A percentile compares a stretch with the other conserved stretches of the same genome.
These are phyloP conservation scores for Alaudala cheleensis DNA, from an alignment of 2,113 vertebrate species.

Conservation along the genomic window DNA sequence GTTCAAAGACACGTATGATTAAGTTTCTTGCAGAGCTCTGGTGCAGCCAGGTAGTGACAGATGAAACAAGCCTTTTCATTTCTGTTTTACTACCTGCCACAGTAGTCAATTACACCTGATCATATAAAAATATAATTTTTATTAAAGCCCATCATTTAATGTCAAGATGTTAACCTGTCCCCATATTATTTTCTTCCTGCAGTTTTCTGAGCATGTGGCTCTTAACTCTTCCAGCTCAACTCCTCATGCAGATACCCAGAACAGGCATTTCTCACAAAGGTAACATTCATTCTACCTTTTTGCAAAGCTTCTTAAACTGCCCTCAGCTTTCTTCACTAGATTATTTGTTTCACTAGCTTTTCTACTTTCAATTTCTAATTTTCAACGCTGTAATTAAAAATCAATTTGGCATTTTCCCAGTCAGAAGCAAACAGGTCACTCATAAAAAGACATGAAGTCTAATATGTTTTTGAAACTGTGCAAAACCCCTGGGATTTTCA, in stretches of 20 bases:
- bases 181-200: conserved; percentile 41
- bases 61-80: conserved; percentile 7
- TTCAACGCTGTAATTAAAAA: conserved; percentile 52
- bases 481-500: not conserved
- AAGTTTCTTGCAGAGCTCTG: not conserved
- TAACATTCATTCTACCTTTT: conserved; percentile 54
- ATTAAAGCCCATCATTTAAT: conserved; percentile 45
- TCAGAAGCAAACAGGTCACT: conserved; percentile 39
- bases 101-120: conserved; percentile 4
- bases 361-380: conserved; percentile 5
- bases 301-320: conserved; percentile 70
- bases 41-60: conserved; percentile 7
- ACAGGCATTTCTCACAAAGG: conserved; percentile 64
- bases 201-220: conserved; percentile 41
- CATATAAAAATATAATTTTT: conserved; percentile 48
- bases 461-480: conserved; percentile 11
- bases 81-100: conserved; percentile 31
- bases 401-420: not conserved
- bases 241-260: conserved; percentile 27
- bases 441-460: not conserved
- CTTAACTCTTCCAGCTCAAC: conserved; percentile 50
- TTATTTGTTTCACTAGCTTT: conserved; percentile 49
- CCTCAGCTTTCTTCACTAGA: conserved; percentile 56
- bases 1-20: conserved; percentile 2
- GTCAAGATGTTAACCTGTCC: conserved; percentile 55